Evolutionary conservation across 1,140 invertebrate species (phyloP), one percentile per base, ranked within the genome.

Genomic region (Pseudomyrmex cubaensis): DNA sequence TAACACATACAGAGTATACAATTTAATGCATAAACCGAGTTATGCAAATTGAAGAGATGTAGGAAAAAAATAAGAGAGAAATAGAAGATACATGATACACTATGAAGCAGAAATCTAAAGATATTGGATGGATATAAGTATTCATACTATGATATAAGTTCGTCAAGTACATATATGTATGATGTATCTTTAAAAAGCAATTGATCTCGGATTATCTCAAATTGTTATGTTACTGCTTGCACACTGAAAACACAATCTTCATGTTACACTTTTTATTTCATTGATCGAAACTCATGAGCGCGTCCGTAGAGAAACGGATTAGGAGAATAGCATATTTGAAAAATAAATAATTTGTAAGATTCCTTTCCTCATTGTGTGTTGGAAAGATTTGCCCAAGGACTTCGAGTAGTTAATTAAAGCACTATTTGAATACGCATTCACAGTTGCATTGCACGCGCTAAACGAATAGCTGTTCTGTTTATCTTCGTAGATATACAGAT

Each of bases 321-420:
- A 35, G 35, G 5, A 35, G 35, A 35, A 35, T 35, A 35, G 35
- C 35, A 7, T 35, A 35, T 5, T 35, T 35, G 1, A 35, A 35
- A 35, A 35, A 35, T 35, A 35, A 59, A 20, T 59, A 52, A 69
- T 48, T 50, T 17, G 22, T 46, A 52, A 82, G n/a, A 56, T 0
- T 44, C 46, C 2, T 20, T 46, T 48, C 25, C 46, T 48, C 35
- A 50, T 46, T 25, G 25, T 25, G 25, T 25, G 25, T 25, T 54
- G 12, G 48, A 75, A 50, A 20, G 61, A 50, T 20, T 70, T 2
- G 35, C 64, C 59, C 64, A 70, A 59, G 12, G 61, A 70, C 4
- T 59, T 78, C 44, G 5, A 80, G 20, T 17, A 78, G 20, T 70
- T 80, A 59, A 61, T 80, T 80, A 80, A 80, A 80, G 76, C 54